Percentiles rank a stretch among this genome's conserved stretches.
These are phyloP conservation scores for Onychomys leucogaster DNA, from an alignment of 2,797 vertebrate species.

Conservation along the genomic window DNA sequence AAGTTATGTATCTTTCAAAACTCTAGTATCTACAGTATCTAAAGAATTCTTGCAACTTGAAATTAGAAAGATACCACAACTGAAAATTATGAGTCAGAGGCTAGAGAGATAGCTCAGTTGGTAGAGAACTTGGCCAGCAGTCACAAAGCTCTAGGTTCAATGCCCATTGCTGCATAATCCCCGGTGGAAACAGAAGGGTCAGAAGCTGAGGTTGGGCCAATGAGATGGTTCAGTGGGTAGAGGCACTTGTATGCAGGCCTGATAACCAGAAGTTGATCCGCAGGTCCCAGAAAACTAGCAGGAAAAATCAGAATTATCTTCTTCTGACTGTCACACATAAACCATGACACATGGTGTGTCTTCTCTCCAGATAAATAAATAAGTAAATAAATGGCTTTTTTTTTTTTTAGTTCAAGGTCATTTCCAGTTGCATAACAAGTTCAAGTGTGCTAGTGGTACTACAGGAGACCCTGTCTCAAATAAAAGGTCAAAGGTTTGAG, in stretches of 20 bases:
- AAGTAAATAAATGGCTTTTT: neutral
- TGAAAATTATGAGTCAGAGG: neutral
- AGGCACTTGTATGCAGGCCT: neutral
- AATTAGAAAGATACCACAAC: constrained; percentile 29
- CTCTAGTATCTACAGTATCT: constrained; percentile 16
- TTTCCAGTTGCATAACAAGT: neutral
- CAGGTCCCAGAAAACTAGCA: neutral
- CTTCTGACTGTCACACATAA: neutral
- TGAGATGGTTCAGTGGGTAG: neutral
- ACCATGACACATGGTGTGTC: neutral
- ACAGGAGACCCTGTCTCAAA: neutral
- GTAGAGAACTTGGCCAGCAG: neutral
- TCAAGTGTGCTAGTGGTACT: neutral
- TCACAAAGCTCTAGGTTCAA: neutral
- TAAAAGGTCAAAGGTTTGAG: neutral
- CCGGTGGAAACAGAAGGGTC: neutral
- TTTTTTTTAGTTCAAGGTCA: neutral
- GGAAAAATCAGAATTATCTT: neutral
- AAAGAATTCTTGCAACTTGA: neutral
- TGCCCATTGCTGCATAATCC: neutral
- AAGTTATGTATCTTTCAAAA: constrained; percentile 28
- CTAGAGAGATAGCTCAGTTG: neutral
- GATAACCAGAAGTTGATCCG: neutral
- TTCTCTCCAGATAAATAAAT: neutral
- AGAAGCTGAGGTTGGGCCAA: neutral